These are phyloP conservation scores for Xestia sexstrigata DNA, from an alignment of 2,888 invertebrate species.

Conservation along the genomic window DNA sequence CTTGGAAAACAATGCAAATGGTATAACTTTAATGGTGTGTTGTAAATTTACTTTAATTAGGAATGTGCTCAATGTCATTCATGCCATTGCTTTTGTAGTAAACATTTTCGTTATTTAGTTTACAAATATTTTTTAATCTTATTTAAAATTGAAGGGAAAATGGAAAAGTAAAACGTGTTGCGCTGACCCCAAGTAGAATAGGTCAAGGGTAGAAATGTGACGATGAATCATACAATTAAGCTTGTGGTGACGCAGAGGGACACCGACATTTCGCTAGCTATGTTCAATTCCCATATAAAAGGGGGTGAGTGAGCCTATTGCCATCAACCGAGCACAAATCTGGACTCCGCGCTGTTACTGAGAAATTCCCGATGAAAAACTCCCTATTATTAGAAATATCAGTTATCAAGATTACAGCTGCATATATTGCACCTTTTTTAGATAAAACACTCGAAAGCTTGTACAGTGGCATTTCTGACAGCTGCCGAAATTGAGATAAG, in stretches of 20 bases:
- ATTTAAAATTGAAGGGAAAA: background rate
- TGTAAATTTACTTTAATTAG: slow-evolving; percentile 19
- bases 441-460: slow-evolving; percentile 13
- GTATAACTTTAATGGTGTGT: slow-evolving; percentile 44
- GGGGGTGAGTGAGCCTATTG: no score
- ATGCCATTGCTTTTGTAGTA: slow-evolving; percentile 7
- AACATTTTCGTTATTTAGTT: slow-evolving; percentile 1
- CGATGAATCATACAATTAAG: background rate
- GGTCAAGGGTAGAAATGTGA: no score
- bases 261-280: no score
- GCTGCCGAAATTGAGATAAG: slow-evolving; percentile 17
- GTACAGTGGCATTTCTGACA: slow-evolving; percentile 3
- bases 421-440: slow-evolving; percentile 2
- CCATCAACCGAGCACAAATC: no score
- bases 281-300: no score
- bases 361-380: no score
- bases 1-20: slow-evolving; percentile 26
- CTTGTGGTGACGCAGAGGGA: no score
- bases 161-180: no score
- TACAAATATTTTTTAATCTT: no score
- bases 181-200: no score
- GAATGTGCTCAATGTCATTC: slow-evolving; percentile 11
- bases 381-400: background rate
- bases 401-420: background rate
- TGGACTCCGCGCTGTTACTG: no score